These are phyloP conservation scores for Meghimatium bilineatum DNA, from an alignment of 2,888 invertebrate genomes.

Conservation along the genomic window DNA sequence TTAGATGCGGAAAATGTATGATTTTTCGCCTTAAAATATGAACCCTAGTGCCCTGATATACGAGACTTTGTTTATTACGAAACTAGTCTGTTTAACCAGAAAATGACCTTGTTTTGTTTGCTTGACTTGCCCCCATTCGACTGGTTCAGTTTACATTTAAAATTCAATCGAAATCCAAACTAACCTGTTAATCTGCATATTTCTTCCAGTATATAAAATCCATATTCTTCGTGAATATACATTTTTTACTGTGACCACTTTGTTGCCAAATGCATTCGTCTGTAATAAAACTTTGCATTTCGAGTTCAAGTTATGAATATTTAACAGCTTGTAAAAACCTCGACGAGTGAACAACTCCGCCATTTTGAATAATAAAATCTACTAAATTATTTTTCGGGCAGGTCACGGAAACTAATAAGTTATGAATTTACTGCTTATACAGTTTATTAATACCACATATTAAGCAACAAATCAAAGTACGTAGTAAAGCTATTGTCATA, in stretches of 20 bases:
- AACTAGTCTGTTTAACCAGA: neutral
- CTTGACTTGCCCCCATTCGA: neutral
- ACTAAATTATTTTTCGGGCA: constrained; percentile 62
- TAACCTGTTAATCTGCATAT: neutral
- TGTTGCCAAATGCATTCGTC: neutral
- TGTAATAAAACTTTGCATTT: neutral
- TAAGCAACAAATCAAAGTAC: neutral
- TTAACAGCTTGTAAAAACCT: constrained; percentile 25
- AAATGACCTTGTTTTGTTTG: neutral
- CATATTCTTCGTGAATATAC: neutral
- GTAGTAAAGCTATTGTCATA: neutral
- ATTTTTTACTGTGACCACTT: neutral
- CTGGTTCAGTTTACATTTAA: neutral
- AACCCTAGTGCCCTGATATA: neutral
- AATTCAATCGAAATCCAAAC: neutral
- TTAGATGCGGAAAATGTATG: too few relatives aligned
- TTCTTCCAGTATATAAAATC: too few relatives aligned
- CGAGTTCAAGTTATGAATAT: constrained; percentile 39
- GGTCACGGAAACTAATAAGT: constrained; percentile 58
- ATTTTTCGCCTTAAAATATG: too few relatives aligned
- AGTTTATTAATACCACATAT: neutral
- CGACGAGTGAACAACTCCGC: constrained; percentile 49
- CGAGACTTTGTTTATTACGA: neutral
- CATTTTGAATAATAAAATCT: constrained; percentile 74
- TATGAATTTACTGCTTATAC: neutral